Evolutionary conservation across 2,113 vertebrate genomes (phyloP).

Genomic region (Trematocara zebra): DNA sequence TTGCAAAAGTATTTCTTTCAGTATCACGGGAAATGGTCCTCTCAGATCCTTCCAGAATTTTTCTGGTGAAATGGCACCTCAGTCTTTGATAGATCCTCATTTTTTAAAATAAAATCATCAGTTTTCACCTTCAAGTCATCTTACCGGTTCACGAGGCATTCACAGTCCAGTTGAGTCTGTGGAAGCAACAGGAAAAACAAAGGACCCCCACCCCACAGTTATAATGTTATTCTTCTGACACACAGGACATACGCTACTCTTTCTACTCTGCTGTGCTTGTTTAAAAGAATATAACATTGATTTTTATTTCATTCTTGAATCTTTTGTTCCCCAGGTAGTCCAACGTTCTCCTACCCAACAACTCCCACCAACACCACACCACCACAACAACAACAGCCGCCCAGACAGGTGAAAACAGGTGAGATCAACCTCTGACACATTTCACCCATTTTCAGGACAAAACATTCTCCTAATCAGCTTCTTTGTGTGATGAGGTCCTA

Average conservation of each 20-base stretch:
- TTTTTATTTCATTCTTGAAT: rapidly evolving
- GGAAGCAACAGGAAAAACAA: background rate
- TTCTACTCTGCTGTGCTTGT: background rate
- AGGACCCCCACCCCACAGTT: background rate
- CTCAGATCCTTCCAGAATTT: background rate
- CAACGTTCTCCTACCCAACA: constrained; percentile 77
- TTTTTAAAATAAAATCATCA: background rate
- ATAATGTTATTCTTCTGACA: background rate
- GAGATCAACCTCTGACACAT: background rate
- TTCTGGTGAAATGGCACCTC: background rate
- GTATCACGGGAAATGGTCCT: background rate
- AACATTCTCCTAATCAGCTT: background rate
- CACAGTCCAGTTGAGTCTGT: rapidly evolving
- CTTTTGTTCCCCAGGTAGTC: constrained; percentile 65
- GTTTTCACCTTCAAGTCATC: background rate
- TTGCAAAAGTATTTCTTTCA: background rate
- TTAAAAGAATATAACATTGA: rapidly evolving
- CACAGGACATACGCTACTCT: background rate
- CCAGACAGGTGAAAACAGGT: constrained; percentile 80
- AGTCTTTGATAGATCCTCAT: background rate
- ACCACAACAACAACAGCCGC: constrained; percentile 64
- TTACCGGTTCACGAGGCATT: background rate
- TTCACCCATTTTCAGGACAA: background rate
- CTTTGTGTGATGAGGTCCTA: too few relatives aligned
- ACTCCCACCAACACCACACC: constrained; percentile 67